Evolutionary conservation across 2,113 vertebrate genomes (phyloP), one percentile per base, ranked within the genome.

Genomic region (Hippolais icterina): DNA sequence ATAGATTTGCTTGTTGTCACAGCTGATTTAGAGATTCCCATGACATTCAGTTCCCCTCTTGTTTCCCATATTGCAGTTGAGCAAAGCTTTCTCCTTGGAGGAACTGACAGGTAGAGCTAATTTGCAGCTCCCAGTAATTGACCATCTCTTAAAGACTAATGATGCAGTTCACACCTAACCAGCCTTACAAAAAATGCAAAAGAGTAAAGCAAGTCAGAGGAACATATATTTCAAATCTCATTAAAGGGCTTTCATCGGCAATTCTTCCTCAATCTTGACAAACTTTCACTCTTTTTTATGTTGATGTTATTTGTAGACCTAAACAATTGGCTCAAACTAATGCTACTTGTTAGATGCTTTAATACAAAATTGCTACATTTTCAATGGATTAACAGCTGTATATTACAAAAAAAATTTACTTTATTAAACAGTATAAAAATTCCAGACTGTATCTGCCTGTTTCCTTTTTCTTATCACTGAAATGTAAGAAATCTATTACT

Each of bases 91-190:
- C 77, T 65, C 74, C 96, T 92, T 92, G 90, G 92, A 94, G 79
- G 50, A 56, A 72, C 88, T 92, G 96, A 94, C 93, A 97, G 91
- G 94, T 80, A 94, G 61, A 89, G 77, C 76, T 96, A 95, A 96
- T 96, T 97, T 96, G 60, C 88, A 96, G 68, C 83, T 89, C 65
- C 87, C 91, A 39, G 78, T 97, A 96, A 97, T 54, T 97, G 94
- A 95, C 83, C 64, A 86, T 93, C 96, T 96, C 85, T 96, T 84
- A 90, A 96, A 95, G 93, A 95, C 94, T 97, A 97, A 96, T 97
- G 88, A 97, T 82, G 79, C 84, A 93, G 86, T 77, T 95, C 90
- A 72, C 56, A 95, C 76, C 94, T 93, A 95, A 95, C 87, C 56
- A 93, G 89, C 69, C 63, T 95, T 83, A 83, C 54, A 75, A 91